Conservation (phyloP, 2,888 invertebrate species). For the Tipula unca region DNA sequence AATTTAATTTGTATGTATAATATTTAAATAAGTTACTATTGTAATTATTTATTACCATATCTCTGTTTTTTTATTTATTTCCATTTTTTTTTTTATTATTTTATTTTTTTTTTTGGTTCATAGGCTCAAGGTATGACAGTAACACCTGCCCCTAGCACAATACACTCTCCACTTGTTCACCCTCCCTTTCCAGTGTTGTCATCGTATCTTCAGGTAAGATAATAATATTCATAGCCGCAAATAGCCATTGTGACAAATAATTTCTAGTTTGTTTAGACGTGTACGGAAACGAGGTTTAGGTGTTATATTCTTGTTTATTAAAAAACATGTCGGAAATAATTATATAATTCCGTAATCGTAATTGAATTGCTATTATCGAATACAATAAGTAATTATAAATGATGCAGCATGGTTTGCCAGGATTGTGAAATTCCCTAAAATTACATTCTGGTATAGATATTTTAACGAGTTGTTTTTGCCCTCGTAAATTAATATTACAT, state of each 20-base stretch:
- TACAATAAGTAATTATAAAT: too few relatives aligned
- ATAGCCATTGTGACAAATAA: not conserved
- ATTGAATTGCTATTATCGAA: too few relatives aligned
- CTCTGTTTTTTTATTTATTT: conserved; percentile 23
- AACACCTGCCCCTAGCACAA: conserved; percentile 45
- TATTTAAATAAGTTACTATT: not conserved
- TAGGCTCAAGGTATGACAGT: conserved; percentile 46
- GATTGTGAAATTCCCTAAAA: too few relatives aligned
- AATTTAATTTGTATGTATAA: not conserved
- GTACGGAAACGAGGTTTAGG: too few relatives aligned
- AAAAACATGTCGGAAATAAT: too few relatives aligned
- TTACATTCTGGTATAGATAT: too few relatives aligned
- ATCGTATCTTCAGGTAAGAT: conserved; percentile 44
- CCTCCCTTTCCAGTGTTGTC: conserved; percentile 44
- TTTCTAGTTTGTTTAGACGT: not conserved
- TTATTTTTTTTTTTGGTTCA: conserved; percentile 27
- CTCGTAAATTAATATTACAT: too few relatives aligned
- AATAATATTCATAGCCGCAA: not conserved
- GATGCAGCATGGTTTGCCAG: too few relatives aligned
- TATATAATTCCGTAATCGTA: too few relatives aligned
- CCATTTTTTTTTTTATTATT: conserved; percentile 25
- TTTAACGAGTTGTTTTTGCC: too few relatives aligned
- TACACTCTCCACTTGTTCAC: conserved; percentile 45
- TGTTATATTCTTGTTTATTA: too few relatives aligned
- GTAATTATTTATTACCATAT: conserved; percentile 20